These are phyloP conservation scores for Oryzias curvinotus DNA, from an alignment of 2,113 vertebrate species.

Conservation along the genomic window DNA sequence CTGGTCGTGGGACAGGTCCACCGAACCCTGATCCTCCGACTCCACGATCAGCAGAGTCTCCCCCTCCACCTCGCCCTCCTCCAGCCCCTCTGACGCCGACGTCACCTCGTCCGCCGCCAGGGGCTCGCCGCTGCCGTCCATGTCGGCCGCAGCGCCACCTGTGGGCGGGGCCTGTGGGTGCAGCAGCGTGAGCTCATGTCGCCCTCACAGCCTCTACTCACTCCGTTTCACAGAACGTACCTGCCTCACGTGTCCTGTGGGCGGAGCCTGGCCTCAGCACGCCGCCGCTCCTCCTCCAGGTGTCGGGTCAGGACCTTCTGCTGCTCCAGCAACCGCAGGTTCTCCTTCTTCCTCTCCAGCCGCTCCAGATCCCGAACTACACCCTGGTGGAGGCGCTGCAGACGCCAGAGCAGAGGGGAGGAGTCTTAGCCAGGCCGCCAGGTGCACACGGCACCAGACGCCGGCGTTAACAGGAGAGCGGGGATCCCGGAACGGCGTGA, in stretches of 20 bases:
- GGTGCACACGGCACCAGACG: too few relatives aligned
- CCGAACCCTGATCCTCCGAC: slow-evolving; percentile 93
- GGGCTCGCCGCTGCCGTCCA: slow-evolving; percentile 85
- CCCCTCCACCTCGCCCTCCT: slow-evolving; percentile 96
- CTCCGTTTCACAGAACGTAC: not conserved
- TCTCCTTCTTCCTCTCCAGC: slow-evolving; percentile 84
- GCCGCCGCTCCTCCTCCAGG: slow-evolving; percentile 79
- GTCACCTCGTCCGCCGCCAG: slow-evolving; percentile 83
- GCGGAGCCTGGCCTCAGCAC: not conserved
- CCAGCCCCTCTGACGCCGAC: slow-evolving; percentile 90
- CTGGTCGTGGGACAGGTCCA: slow-evolving; percentile 95
- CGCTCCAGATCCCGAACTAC: slow-evolving; percentile 89
- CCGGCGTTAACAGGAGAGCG: too few relatives aligned
- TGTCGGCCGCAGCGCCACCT: slow-evolving; percentile 45
- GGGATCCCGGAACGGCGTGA: too few relatives aligned
- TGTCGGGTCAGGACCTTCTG: slow-evolving; percentile 83
- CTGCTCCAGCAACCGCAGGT: slow-evolving; percentile 84
- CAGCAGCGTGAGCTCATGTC: not conserved
- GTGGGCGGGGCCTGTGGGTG: not conserved
- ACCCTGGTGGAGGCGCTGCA: slow-evolving; percentile 87
- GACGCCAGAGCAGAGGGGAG: not conserved
- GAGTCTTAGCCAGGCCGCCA: not conserved
- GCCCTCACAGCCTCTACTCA: too few relatives aligned
- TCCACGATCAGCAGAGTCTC: slow-evolving; percentile 95
- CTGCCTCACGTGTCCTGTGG: slow-evolving; percentile 38